Percentiles rank a stretch among this genome's conserved stretches.
Evolutionary conservation across 2,797 vertebrate genomes (phyloP).

Genomic region (Sparus aurata): DNA sequence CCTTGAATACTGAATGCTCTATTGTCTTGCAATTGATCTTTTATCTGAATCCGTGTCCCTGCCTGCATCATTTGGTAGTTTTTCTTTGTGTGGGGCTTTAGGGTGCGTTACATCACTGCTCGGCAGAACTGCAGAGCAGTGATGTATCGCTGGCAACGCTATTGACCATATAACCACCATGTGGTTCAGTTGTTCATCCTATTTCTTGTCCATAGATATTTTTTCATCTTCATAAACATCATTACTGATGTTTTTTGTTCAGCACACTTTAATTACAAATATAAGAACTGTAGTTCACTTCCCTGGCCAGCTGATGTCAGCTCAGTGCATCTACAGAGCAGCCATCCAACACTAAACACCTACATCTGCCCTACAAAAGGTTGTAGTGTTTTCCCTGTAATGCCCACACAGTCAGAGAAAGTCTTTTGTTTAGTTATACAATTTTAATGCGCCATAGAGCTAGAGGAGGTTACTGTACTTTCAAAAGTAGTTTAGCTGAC

Average conservation of each 20-base stretch:
- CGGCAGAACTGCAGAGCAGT: background rate
- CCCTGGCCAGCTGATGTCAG: background rate
- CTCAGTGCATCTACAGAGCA: background rate
- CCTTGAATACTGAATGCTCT: conserved; percentile 1
- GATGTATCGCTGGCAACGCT: background rate
- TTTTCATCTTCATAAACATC: background rate
- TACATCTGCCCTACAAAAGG: background rate
- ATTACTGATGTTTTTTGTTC: background rate
- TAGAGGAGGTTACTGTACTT: background rate
- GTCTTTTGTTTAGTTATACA: background rate
- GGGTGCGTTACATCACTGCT: too few species aligned
- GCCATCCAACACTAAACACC: background rate
- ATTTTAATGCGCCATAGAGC: too few species aligned
- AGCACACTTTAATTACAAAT: background rate
- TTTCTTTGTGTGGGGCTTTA: background rate
- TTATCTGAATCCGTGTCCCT: background rate
- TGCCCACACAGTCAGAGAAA: background rate
- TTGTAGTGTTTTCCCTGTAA: background rate
- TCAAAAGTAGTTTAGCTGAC: background rate
- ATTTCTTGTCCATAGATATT: background rate
- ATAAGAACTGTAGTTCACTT: background rate
- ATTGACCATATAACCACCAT: conserved; percentile 21
- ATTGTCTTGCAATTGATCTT: background rate
- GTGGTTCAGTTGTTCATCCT: background rate
- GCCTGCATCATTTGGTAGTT: background rate